Base-by-base conservation (phyloP, 2,888 invertebrate genomes). In the Pemphredon lugubris region DNA sequence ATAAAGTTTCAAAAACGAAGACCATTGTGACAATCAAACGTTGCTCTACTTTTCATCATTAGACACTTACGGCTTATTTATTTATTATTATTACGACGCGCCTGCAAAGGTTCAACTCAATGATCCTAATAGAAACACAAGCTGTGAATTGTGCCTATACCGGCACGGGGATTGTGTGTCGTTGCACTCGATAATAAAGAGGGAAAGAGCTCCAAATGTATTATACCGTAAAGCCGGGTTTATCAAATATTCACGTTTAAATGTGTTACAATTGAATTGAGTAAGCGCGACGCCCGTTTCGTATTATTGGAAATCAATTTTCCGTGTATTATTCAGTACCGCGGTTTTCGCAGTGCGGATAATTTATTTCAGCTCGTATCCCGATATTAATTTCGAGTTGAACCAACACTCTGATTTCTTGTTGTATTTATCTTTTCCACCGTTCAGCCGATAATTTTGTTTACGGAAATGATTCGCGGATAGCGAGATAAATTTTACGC, bases 241-340 rank as follows among this genome's bases (percentile, higher is more conserved):
- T n/a, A 34, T 7, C 0, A 40, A 16, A 16, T 18, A 40, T 40
- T 14, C 40, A 16, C 16, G 2, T 6, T 16, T 30, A 44, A 45
- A 48, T 44, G 55, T 45, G 26, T 55, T 53, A 11, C 42, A 23
- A 30, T 6, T 2, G 16, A n/a, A 44, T 67, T 16, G 45, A n/a
- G 40, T n/a, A 1, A 30, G 11, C 9, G 26, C 7, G 34, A 14
- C 5, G 20, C 23, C 13, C 40, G 26, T 39, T 58, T 57, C 5
- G 14, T 6, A 13, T 26, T 51, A 65, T 65, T 45, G 75, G 34
- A 65, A 75, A 76, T 68, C 61, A 63, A 75, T 75, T 26, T 50
- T 44, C 14, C 21, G 18, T 63, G 44, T 51, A 59, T 75, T 70
- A 66, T 74, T 75, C 30, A 67, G 11, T 18, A 47, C 9, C 2